Evolutionary conservation across 2,888 invertebrate genomes (phyloP).

Genomic region (Aleiodes leptofemur): DNA sequence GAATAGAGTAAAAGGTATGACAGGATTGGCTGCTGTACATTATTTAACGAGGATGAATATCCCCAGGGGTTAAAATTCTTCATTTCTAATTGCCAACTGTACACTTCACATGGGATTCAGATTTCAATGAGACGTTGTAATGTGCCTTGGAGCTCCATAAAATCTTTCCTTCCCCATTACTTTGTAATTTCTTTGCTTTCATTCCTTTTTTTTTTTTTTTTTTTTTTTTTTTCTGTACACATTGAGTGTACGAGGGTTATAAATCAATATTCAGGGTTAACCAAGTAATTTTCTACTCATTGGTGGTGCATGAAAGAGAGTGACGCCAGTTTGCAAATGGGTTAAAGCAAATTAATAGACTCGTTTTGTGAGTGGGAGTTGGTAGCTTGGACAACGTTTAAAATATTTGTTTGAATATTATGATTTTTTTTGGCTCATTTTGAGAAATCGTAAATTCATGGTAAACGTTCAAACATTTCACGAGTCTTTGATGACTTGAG

Average conservation of each 20-base stretch:
- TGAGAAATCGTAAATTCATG: constrained; percentile 24
- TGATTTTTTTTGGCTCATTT: constrained; percentile 9
- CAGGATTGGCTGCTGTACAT: neutral
- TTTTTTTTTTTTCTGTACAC: no score
- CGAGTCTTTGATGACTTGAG: constrained; percentile 4
- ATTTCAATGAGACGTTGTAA: constrained; percentile 25
- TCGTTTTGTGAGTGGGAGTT: constrained; percentile 21
- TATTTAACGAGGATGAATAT: constrained; percentile 26
- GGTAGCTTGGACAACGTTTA: neutral
- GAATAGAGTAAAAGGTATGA: neutral
- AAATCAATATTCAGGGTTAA: constrained; percentile 27
- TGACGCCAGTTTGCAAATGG: constrained; percentile 9
- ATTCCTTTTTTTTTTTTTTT: neutral
- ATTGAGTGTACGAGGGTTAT: constrained; percentile 2
- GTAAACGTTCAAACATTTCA: constrained; percentile 13
- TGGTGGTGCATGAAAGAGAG: neutral
- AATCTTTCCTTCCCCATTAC: constrained; percentile 2
- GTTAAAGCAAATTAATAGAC: neutral
- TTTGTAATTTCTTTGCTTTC: neutral
- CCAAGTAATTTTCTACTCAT: neutral
- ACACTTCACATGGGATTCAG: neutral
- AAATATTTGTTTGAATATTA: constrained; percentile 19
- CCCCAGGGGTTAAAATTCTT: constrained; percentile 21
- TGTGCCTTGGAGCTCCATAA: constrained; percentile 1
- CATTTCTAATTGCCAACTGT: constrained; percentile 15